Evolutionary conservation across 2,113 vertebrate species (phyloP).

Genomic region (Octodon degus): DNA sequence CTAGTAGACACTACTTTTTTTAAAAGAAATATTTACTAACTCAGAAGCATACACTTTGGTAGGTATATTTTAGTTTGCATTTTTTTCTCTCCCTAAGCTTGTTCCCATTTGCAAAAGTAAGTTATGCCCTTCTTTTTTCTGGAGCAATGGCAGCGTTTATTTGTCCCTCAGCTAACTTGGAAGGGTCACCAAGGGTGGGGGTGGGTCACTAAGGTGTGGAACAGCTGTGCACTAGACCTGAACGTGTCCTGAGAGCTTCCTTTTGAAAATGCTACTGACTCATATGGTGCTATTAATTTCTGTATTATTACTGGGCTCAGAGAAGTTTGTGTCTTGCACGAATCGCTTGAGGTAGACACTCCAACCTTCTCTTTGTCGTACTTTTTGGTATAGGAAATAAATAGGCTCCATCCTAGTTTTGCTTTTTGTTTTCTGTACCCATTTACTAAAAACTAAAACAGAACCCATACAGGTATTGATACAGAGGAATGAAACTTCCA

Average conservation of each 20-base stretch:
- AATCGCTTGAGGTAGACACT: background rate
- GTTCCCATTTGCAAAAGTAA: constrained; percentile 57
- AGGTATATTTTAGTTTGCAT: background rate
- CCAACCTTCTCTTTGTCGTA: background rate
- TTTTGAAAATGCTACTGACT: background rate
- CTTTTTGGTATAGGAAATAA: background rate
- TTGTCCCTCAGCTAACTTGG: background rate
- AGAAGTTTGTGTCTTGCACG: background rate
- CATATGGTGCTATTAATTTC: background rate
- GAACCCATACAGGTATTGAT: background rate
- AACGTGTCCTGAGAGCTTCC: constrained; percentile 17
- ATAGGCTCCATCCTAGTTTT: background rate
- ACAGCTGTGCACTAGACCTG: background rate
- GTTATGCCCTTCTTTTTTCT: constrained; percentile 2
- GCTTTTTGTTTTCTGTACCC: background rate
- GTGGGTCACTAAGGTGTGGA: background rate
- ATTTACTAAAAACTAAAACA: constrained; percentile 17
- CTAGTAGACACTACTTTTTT: background rate
- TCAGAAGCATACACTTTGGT: background rate
- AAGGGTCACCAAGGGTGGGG: background rate
- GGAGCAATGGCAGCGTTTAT: background rate
- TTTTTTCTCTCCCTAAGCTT: constrained; percentile 21
- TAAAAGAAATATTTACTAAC: background rate
- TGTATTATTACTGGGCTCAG: background rate
- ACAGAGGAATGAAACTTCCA: no score